Evolutionary conservation across 64 coral and sea anemone species (phyloP).

Genomic region (Hydrozoanthus tunicans): DNA sequence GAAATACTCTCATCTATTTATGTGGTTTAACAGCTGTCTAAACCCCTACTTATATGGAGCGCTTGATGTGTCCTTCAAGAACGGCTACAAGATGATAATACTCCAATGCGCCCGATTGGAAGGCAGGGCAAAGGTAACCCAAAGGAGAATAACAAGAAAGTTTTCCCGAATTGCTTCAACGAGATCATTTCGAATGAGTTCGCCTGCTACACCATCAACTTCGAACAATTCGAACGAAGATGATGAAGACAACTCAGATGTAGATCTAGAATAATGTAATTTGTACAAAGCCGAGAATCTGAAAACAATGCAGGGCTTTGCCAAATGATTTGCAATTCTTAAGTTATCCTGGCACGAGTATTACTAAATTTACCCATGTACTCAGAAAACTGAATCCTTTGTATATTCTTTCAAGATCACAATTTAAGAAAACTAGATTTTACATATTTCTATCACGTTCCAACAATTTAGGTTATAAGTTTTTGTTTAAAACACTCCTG

Average conservation of each 20-base stretch:
- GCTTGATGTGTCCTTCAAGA: conserved; percentile 72
- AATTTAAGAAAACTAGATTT: no score
- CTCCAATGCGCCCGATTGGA: conserved; percentile 79
- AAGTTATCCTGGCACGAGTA: no score
- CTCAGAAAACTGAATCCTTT: no score
- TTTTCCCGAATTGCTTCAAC: conserved; percentile 29
- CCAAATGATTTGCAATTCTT: no score
- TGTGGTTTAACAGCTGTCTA: conserved; percentile 89
- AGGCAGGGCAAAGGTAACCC: conserved; percentile 76
- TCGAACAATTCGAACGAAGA: conserved; percentile 23
- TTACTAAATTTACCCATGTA: no score
- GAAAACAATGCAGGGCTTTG: no score
- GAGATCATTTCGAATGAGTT: conserved; percentile 24
- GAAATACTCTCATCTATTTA: conserved; percentile 89
- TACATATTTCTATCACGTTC: no score
- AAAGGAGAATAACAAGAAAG: conserved; percentile 56
- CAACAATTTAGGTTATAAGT: background rate
- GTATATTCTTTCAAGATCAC: no score
- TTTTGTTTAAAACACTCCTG: background rate
- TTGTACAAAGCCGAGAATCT: no score
- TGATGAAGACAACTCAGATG: background rate
- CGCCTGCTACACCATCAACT: conserved; percentile 5
- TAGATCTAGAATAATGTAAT: background rate
- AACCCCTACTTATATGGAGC: conserved; percentile 93
- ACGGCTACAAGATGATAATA: conserved; percentile 84